phyloP scores from a whole-genome alignment of 2,113 vertebrate species.

The Porphyrio hochstetteri region DNA sequence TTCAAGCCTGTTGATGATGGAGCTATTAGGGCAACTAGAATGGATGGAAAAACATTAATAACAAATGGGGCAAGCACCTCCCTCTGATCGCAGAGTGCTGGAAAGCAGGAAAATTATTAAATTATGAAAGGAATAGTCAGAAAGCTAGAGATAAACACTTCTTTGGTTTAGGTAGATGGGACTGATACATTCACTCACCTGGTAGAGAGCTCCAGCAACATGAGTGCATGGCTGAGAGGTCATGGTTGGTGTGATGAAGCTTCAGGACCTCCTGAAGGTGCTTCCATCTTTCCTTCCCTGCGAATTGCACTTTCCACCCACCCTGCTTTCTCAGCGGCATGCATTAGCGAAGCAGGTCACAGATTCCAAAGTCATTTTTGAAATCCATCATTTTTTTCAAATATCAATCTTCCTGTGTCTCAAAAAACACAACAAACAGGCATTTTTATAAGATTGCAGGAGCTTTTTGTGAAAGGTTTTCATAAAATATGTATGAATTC shows the following conservation, averaged over 20 bases:
- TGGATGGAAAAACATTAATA: neutral
- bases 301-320: neutral
- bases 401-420: neutral
- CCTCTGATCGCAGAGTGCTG: neutral
- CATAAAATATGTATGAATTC: constrained; percentile 58
- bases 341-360: neutral
- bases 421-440: neutral
- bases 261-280: neutral
- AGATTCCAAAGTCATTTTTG: neutral
- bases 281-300: neutral
- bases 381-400: neutral
- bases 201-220: neutral
- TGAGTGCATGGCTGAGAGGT: neutral
- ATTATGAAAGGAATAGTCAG: neutral
- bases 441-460: neutral
- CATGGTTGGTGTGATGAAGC: neutral
- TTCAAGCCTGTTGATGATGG: neutral
- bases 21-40: neutral
- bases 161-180: neutral
- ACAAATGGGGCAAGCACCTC: neutral
- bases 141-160: neutral
- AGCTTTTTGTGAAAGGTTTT: constrained; percentile 18
- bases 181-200: neutral
- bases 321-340: neutral
- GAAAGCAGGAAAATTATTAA: neutral